These are phyloP conservation scores for Melanerpes formicivorus DNA, from an alignment of 2,113 vertebrate species.

Conservation along the genomic window DNA sequence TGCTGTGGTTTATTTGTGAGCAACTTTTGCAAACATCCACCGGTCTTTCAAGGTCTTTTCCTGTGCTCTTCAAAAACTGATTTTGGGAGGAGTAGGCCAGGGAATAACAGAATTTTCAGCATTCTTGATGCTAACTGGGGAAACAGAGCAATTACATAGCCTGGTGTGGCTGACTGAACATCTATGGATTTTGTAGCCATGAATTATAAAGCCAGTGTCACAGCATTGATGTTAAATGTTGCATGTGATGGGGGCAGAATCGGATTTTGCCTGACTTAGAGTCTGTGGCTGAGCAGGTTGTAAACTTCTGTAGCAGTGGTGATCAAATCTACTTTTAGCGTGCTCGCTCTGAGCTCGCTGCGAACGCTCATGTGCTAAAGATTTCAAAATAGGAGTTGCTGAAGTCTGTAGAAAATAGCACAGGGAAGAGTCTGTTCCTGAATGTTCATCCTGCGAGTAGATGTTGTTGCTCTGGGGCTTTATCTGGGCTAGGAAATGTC, in stretches of 20 bases:
- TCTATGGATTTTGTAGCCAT: conserved; percentile 32
- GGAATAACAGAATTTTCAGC: not conserved
- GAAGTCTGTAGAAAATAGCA: not conserved
- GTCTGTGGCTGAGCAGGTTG: not conserved
- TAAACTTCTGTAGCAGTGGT: not conserved
- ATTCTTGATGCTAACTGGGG: not conserved
- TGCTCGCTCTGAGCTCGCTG: not conserved
- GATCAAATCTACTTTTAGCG: not conserved
- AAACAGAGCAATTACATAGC: not conserved
- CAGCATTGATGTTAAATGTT: conserved; percentile 37
- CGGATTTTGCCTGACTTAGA: not conserved
- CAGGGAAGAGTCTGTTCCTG: not conserved
- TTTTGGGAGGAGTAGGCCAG: not conserved
- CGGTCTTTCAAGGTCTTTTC: not conserved
- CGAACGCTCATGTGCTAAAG: not conserved
- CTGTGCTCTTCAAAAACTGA: not conserved
- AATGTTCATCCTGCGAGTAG: not conserved
- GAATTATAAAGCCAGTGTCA: not conserved
- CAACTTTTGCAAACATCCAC: not conserved
- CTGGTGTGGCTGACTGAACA: conserved; percentile 15
- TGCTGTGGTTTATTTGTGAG: not conserved
- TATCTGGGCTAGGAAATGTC: conserved; percentile 11
- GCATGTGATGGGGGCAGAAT: conserved; percentile 14
- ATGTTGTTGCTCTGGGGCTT: not conserved
- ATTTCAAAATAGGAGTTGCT: not conserved